A percentile compares a stretch with the other conserved stretches of the same genome.
Conservation (phyloP, 2,113 vertebrate genomes). For the Paedocypris sp. region DNA sequence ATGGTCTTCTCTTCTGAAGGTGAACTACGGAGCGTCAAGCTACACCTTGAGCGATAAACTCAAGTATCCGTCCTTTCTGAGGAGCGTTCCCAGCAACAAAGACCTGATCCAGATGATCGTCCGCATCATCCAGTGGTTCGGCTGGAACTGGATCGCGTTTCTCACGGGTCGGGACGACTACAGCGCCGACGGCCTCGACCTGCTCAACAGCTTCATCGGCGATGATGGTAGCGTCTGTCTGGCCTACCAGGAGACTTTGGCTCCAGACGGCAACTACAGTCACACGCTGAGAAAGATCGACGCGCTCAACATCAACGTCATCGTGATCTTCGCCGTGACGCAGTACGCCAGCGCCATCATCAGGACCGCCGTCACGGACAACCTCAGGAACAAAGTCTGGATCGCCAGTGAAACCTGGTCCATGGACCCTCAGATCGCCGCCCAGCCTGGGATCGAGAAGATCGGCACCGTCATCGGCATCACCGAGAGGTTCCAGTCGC, state of each 20-base stretch:
- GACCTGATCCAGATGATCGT: slow-evolving; percentile 59
- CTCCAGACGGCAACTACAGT: neutral
- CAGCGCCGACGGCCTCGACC: slow-evolving; percentile 37
- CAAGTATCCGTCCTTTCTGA: slow-evolving; percentile 66
- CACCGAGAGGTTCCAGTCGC: slow-evolving; percentile 33
- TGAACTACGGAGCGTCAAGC: slow-evolving; percentile 64
- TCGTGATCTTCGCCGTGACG: slow-evolving; percentile 48
- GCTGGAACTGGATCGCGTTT: slow-evolving; percentile 72
- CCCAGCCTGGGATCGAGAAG: slow-evolving; percentile 46
- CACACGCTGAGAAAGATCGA: slow-evolving; percentile 44
- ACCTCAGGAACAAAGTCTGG: slow-evolving; percentile 68
- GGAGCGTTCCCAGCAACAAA: slow-evolving; percentile 62
- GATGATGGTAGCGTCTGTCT: slow-evolving; percentile 52
- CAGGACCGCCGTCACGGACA: slow-evolving; percentile 50
- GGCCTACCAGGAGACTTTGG: slow-evolving; percentile 50
- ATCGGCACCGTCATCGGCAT: slow-evolving; percentile 65
- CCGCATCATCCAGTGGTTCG: slow-evolving; percentile 54
- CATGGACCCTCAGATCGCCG: slow-evolving; percentile 42
- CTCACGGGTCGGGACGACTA: slow-evolving; percentile 55
- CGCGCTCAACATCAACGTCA: slow-evolving; percentile 34
- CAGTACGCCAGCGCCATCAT: slow-evolving; percentile 41
- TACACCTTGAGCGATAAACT: slow-evolving; percentile 51
- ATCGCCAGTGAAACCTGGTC: slow-evolving; percentile 67
- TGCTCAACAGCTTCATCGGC: slow-evolving; percentile 44
- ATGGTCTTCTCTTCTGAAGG: slow-evolving; percentile 45